Evolutionary conservation across 2,113 vertebrate genomes (phyloP).

Genomic region (Saguinus imperator): DNA sequence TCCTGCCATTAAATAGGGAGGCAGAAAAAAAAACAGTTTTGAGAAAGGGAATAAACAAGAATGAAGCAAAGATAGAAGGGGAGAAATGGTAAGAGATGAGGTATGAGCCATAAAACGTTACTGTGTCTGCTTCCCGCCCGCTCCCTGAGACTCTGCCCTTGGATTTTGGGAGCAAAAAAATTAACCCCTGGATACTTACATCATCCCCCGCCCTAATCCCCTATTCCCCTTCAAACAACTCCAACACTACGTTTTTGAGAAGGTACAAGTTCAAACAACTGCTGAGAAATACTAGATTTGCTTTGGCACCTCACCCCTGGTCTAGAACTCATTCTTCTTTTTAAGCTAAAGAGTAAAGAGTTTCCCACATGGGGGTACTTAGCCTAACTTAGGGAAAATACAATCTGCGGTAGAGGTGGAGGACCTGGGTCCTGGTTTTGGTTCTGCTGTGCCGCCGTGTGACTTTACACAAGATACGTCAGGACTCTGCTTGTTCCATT

Average conservation of each 20-base stretch:
- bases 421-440: not conserved
- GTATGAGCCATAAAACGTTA: not conserved
- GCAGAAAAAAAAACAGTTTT: not conserved
- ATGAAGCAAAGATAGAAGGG: not conserved
- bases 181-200: not conserved
- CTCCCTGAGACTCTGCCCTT: not conserved
- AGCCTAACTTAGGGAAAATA: not conserved
- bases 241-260: not conserved
- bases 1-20: not conserved
- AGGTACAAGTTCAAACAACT: not conserved
- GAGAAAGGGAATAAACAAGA: not conserved
- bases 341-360: not conserved
- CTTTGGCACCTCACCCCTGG: not conserved
- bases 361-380: not conserved
- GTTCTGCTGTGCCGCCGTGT: not conserved
- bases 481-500: not conserved
- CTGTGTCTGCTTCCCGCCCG: not conserved
- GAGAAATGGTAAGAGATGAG: not conserved
- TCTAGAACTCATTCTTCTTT: not conserved
- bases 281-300: rapidly evolving
- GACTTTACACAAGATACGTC: not conserved
- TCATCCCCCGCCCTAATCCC: not conserved
- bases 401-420: not conserved
- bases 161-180: not conserved
- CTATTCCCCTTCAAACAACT: not conserved